Percentiles rank a stretch among this genome's conserved stretches.
These are phyloP conservation scores for Leptinotarsa tumamoca DNA, from an alignment of 2,888 invertebrate species.

Conservation along the genomic window DNA sequence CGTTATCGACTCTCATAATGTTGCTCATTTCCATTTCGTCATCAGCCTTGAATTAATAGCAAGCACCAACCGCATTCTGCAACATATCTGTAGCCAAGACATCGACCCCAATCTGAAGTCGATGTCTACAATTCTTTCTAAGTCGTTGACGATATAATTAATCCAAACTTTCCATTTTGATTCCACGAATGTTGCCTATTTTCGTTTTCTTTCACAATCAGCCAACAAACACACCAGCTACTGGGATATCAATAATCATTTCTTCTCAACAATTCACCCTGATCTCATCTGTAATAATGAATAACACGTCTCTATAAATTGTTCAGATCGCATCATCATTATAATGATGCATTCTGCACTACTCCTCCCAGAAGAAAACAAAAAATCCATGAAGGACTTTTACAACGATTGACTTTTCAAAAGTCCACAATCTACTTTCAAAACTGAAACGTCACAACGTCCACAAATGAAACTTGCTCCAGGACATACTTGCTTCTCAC, in stretches of 20 bases:
- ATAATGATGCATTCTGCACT: neutral
- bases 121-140: neutral
- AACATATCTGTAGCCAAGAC: neutral
- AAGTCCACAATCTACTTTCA: neutral
- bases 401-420: neutral
- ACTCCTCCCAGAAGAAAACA: neutral
- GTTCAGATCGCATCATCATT: neutral
- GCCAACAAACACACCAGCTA: neutral
- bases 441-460: neutral
- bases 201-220: neutral
- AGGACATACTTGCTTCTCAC: too few relatives aligned
- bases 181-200: neutral
- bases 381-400: neutral
- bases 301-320: neutral
- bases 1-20: neutral
- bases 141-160: neutral
- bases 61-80: neutral
- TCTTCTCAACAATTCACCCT: neutral
- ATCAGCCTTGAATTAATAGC: neutral
- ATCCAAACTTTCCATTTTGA: neutral
- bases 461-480: too few relatives aligned
- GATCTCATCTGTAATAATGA: neutral
- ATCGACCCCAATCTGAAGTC: neutral
- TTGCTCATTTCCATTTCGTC: neutral
- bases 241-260: neutral